A percentile compares a stretch with the other conserved stretches of the same genome.
These are phyloP conservation scores for Asbolus verrucosus DNA, from an alignment of 1,140 invertebrate species.

Conservation along the genomic window DNA sequence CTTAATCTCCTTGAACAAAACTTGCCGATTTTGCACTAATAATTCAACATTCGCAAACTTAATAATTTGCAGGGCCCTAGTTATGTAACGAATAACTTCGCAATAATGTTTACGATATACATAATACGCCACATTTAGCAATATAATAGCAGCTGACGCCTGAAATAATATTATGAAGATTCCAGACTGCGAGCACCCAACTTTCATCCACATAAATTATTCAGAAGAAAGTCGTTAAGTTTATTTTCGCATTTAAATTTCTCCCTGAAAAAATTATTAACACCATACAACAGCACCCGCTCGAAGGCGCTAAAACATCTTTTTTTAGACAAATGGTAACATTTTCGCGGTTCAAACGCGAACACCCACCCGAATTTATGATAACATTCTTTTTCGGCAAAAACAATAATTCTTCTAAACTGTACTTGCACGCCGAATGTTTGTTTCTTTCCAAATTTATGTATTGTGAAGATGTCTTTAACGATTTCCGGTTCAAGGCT, in stretches of 20 bases:
- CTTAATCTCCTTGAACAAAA: neutral
- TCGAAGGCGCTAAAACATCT: no score
- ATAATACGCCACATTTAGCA: slow-evolving; percentile 50
- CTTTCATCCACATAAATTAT: slow-evolving; percentile 40
- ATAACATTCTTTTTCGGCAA: no score
- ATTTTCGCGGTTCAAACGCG: no score
- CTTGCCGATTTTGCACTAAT: neutral
- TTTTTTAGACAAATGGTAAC: no score
- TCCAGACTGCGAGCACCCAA: slow-evolving; percentile 43
- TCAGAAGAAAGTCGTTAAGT: slow-evolving; percentile 40
- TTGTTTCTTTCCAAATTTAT: no score
- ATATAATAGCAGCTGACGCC: slow-evolving; percentile 55
- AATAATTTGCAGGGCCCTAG: neutral
- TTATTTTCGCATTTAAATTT: slow-evolving; percentile 42
- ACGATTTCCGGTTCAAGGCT: no score
- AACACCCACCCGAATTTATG: no score
- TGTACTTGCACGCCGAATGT: no score
- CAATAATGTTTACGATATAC: slow-evolving; percentile 55
- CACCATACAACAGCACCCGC: neutral
- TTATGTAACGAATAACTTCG: slow-evolving; percentile 52
- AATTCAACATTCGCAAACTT: no score
- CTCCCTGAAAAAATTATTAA: slow-evolving; percentile 18
- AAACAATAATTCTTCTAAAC: no score
- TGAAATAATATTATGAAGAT: slow-evolving; percentile 56
- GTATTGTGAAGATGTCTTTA: no score